A percentile compares a stretch with the other conserved stretches of the same genome.
Conservation (phyloP, 1,140 invertebrate genomes). For the Hycleus cichorii region DNA sequence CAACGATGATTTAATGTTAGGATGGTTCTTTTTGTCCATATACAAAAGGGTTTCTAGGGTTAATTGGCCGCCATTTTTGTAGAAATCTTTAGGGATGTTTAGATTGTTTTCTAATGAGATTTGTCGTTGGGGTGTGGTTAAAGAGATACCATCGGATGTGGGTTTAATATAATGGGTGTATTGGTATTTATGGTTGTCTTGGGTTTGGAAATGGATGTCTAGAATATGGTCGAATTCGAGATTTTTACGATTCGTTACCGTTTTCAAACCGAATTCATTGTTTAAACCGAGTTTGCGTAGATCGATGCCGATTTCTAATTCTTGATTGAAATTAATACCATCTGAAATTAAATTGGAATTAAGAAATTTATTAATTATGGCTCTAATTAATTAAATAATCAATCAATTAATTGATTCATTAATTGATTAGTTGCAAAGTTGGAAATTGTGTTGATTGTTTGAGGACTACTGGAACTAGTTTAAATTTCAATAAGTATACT, state of each 20-base stretch:
- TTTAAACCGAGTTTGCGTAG: conserved; percentile 61
- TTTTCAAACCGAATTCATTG: conserved; percentile 61
- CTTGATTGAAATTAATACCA: conserved; percentile 42
- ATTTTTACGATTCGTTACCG: conserved; percentile 51
- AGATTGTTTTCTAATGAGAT: conserved; percentile 47
- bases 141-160: conserved; percentile 47
- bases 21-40: conserved; percentile 61
- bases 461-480: too few species aligned
- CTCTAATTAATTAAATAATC: too few species aligned
- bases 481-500: too few species aligned
- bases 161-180: conserved; percentile 56
- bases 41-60: conserved; percentile 51
- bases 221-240: conserved; percentile 53
- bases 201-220: conserved; percentile 59
- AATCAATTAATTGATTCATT: too few species aligned
- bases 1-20: conserved; percentile 53
- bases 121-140: conserved; percentile 58
- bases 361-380: too few species aligned
- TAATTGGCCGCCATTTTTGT: conserved; percentile 35
- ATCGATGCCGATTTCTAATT: conserved; percentile 53
- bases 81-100: conserved; percentile 1
- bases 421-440: too few species aligned
- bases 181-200: conserved; percentile 61
- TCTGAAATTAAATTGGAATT: too few species aligned
- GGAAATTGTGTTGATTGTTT: too few species aligned